Conservation (phyloP, 2,888 invertebrate genomes). For the Liodrosophila aerea region DNA sequence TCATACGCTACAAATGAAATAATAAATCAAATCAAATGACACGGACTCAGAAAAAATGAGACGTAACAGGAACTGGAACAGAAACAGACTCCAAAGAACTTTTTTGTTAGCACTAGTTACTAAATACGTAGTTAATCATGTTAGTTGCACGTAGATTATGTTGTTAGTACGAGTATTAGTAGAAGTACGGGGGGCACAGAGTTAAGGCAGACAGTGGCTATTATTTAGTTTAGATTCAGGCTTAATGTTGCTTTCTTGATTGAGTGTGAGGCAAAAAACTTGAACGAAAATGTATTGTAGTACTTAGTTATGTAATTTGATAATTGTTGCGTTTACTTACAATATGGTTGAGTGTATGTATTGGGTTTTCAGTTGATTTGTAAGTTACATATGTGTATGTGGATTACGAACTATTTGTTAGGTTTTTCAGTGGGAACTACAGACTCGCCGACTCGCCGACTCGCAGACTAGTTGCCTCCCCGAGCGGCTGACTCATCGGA, state of each 20-base stretch:
- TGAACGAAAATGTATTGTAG: slow-evolving; percentile 52
- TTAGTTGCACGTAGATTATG: slow-evolving; percentile 62
- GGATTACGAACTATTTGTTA: slow-evolving; percentile 48
- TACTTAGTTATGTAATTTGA: slow-evolving; percentile 26
- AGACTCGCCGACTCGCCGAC: no score
- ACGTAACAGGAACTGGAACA: slow-evolving; percentile 32
- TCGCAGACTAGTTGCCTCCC: slow-evolving; percentile 77
- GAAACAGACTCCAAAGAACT: slow-evolving; percentile 59
- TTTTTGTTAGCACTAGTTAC: slow-evolving; percentile 61
- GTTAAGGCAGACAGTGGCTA: slow-evolving; percentile 46
- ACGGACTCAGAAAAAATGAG: slow-evolving; percentile 46
- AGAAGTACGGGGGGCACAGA: slow-evolving; percentile 41
- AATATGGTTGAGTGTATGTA: slow-evolving; percentile 64
- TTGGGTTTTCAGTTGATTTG: slow-evolving; percentile 30
- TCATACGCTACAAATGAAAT: slow-evolving; percentile 57
- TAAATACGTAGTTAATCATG: slow-evolving; percentile 35
- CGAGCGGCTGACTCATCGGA: slow-evolving; percentile 78
- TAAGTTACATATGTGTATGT: slow-evolving; percentile 24
- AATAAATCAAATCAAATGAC: slow-evolving; percentile 40
- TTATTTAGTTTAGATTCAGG: slow-evolving; percentile 53
- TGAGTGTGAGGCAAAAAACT: slow-evolving; percentile 45
- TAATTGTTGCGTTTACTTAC: slow-evolving; percentile 69
- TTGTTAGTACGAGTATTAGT: slow-evolving; percentile 51
- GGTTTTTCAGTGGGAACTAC: slow-evolving; percentile 14
- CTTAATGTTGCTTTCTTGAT: slow-evolving; percentile 55